Evolutionary conservation across 2,113 vertebrate genomes (phyloP).

Genomic region (Leiothrix lutea): DNA sequence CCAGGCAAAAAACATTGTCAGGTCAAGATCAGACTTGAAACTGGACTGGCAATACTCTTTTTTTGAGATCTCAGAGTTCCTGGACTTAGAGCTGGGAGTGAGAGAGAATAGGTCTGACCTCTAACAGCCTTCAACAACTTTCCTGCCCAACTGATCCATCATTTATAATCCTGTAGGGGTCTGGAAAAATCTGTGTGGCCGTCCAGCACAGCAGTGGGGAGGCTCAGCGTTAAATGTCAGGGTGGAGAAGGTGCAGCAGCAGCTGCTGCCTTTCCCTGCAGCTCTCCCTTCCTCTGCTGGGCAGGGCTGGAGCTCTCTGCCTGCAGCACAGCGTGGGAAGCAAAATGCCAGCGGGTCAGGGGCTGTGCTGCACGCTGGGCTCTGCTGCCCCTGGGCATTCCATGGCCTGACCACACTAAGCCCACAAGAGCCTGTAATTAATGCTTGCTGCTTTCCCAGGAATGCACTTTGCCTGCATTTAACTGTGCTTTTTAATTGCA

Average conservation of each 20-base stretch:
- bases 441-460: neutral
- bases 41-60: neutral
- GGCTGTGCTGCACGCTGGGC: neutral
- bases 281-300: fast-evolving
- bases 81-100: neutral
- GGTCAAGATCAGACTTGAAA: neutral
- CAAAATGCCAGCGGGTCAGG: neutral
- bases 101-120: neutral
- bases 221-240: neutral
- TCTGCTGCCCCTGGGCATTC: neutral
- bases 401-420: fast-evolving
- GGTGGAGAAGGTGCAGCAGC: neutral
- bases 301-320: neutral
- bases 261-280: neutral
- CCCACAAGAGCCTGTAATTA: neutral
- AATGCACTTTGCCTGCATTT: neutral
- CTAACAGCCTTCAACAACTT: neutral
- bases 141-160: neutral
- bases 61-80: neutral
- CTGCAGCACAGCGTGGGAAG: neutral
- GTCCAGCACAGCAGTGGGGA: fast-evolving
- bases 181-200: fast-evolving
- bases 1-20: neutral
- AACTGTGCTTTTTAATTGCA: neutral
- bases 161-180: neutral